Conservation (phyloP, 2,888 invertebrate species). For the Papilio demoleus region DNA sequence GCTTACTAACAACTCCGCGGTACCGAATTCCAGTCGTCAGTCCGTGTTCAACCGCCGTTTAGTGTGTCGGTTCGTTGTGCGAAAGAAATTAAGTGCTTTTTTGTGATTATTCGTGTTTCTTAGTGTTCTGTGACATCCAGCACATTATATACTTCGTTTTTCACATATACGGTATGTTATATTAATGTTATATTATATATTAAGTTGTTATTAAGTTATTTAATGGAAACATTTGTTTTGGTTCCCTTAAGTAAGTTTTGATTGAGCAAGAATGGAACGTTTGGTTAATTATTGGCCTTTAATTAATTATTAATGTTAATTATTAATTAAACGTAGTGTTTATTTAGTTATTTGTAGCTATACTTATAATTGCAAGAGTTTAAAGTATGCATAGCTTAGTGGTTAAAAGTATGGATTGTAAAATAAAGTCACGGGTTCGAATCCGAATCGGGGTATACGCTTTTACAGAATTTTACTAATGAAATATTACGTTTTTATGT, state of each 20-base stretch:
- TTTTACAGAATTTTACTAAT: too few relatives aligned
- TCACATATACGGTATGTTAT: constrained; percentile 13
- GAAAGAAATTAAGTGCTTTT: constrained; percentile 29
- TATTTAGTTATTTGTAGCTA: too few relatives aligned
- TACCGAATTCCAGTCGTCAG: constrained; percentile 54
- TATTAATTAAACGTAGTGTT: not conserved
- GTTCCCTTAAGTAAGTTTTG: not conserved
- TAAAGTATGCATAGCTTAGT: too few relatives aligned
- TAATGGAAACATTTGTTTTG: not conserved
- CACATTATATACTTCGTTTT: constrained; percentile 1
- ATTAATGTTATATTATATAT: not conserved
- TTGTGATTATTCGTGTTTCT: constrained; percentile 23
- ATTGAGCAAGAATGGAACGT: not conserved
- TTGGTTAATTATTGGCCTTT: not conserved
- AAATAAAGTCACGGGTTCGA: too few relatives aligned
- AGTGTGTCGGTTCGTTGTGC: constrained; percentile 32
- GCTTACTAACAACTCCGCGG: constrained; percentile 48
- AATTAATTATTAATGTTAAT: not conserved
- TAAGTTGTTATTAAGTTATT: not conserved
- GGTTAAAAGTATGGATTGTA: too few relatives aligned
- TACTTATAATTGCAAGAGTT: too few relatives aligned
- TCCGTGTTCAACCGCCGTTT: constrained; percentile 47
- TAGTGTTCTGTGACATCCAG: not conserved
- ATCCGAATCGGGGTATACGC: too few relatives aligned
- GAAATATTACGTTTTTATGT: too few relatives aligned